A percentile compares a stretch with the other conserved stretches of the same genome.
Conservation (phyloP, 2,797 vertebrate species). For the Dromococcyx pavoninus region DNA sequence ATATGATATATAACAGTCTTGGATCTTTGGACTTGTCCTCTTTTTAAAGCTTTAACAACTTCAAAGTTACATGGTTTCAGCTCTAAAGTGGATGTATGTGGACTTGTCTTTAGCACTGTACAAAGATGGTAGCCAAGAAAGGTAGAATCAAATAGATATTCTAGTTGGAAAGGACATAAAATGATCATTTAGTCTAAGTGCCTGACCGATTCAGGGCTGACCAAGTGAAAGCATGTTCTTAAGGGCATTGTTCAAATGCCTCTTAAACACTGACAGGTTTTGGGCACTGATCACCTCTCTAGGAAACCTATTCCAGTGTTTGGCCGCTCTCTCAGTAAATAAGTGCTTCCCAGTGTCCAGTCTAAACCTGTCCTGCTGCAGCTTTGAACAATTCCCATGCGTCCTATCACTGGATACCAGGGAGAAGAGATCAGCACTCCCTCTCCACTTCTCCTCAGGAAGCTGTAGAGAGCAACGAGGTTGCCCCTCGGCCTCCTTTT, state of each 20-base stretch:
- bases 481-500: background rate
- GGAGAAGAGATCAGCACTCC: background rate
- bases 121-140: background rate
- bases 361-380: background rate
- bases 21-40: background rate
- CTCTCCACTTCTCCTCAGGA: background rate
- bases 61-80: background rate
- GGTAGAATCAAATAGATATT: background rate
- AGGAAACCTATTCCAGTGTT: background rate
- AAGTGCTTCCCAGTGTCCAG: background rate
- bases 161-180: background rate
- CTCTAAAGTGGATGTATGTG: background rate
- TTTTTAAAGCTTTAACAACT: background rate
- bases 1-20: background rate
- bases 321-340: background rate
- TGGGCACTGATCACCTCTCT: background rate
- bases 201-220: background rate
- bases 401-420: background rate
- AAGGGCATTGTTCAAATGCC: background rate
- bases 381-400: background rate
- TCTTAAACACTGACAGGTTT: background rate
- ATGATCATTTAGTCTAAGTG: background rate
- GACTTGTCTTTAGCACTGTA: background rate
- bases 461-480: background rate
- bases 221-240: background rate